Percentiles rank a stretch among this genome's conserved stretches.
These are phyloP conservation scores for Macrosiphum euphorbiae DNA, from an alignment of 2,888 invertebrate genomes.

Conservation along the genomic window DNA sequence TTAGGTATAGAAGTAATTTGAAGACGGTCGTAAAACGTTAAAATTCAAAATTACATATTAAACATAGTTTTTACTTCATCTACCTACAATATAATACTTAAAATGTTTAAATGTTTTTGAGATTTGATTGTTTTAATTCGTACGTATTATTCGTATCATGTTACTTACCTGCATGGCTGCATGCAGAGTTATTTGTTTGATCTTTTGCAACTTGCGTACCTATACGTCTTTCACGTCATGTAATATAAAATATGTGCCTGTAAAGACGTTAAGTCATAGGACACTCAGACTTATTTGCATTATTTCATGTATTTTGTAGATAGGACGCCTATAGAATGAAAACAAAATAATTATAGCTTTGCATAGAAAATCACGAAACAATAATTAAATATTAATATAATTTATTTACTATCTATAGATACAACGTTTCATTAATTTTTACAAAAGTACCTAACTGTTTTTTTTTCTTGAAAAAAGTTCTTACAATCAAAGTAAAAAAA, in stretches of 20 bases:
- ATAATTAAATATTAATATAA: slow-evolving; percentile 59
- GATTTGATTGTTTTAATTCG: neutral
- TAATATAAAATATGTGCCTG: neutral
- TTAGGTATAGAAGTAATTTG: neutral
- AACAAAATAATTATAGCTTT: neutral
- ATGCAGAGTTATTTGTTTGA: neutral
- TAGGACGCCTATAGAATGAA: neutral
- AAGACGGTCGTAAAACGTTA: neutral
- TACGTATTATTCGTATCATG: neutral
- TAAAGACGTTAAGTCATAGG: neutral
- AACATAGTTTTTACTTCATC: neutral
- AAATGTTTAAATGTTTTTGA: neutral
- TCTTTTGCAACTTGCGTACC: neutral
- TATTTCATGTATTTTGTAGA: neutral
- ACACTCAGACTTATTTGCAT: neutral
- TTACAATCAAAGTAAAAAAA: slow-evolving; percentile 43
- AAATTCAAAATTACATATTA: neutral
- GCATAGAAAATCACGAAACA: neutral
- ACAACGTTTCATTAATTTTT: slow-evolving; percentile 40
- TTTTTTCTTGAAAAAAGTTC: slow-evolving; percentile 21
- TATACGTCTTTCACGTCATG: neutral
- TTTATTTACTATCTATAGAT: slow-evolving; percentile 58
- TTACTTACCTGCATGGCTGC: neutral
- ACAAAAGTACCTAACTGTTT: slow-evolving; percentile 27
- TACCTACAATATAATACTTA: neutral